Evolutionary conservation across 2,888 invertebrate species (phyloP).

Genomic region (Acronicta leporina): DNA sequence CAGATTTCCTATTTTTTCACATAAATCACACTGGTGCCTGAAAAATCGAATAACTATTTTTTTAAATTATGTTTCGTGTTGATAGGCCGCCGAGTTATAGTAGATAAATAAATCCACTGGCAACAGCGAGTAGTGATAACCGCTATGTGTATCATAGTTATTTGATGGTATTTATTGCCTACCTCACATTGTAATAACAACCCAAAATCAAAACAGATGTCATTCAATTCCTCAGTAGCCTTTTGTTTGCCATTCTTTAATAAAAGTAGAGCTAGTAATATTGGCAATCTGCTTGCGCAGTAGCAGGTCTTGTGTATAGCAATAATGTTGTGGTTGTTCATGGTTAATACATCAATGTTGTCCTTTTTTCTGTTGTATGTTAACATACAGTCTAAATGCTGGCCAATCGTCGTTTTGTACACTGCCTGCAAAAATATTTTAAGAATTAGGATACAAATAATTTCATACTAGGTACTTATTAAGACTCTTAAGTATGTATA

Average conservation of each 20-base stretch:
- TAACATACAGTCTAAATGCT: conserved; percentile 15
- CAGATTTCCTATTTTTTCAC: no score
- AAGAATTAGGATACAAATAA: no score
- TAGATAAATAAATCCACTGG: no score
- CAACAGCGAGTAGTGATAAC: no score
- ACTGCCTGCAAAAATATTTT: conserved; percentile 12
- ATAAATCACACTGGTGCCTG: no score
- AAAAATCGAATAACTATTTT: no score
- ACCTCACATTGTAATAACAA: conserved; percentile 23
- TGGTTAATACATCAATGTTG: conserved; percentile 13
- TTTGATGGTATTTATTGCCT: neutral
- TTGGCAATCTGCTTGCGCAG: conserved; percentile 15
- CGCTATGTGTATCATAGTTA: no score
- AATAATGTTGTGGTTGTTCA: conserved; percentile 9
- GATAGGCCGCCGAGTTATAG: no score
- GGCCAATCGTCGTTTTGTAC: neutral
- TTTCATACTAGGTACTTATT: no score
- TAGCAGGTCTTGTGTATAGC: conserved; percentile 7
- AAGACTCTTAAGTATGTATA: no score
- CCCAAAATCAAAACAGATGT: conserved; percentile 22
- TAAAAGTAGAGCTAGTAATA: conserved; percentile 21
- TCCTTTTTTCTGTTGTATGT: conserved; percentile 17
- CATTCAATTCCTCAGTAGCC: conserved; percentile 19
- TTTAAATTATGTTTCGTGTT: no score
- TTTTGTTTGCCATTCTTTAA: conserved; percentile 24